These are phyloP conservation scores for Galeopterus variegatus DNA, from an alignment of 2,113 vertebrate genomes.

Conservation along the genomic window DNA sequence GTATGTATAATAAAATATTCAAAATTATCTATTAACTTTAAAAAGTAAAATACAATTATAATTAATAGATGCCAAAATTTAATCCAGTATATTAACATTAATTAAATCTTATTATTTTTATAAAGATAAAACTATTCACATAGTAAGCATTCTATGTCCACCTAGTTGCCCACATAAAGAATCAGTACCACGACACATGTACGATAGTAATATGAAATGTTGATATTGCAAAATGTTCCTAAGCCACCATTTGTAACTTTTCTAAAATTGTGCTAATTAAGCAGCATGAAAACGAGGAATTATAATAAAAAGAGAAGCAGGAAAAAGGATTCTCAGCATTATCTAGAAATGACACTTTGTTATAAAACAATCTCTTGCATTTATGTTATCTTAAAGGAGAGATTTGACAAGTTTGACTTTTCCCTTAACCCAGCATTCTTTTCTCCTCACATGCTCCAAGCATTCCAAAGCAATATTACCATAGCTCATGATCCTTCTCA, in stretches of 20 bases:
- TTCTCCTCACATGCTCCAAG: background rate
- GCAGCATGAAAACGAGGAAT: background rate
- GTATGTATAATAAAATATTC: background rate
- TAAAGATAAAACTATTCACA: background rate
- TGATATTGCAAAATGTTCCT: background rate
- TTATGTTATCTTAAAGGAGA: background rate
- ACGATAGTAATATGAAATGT: background rate
- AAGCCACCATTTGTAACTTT: background rate
- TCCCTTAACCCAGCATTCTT: background rate
- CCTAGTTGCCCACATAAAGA: background rate
- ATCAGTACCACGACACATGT: background rate
- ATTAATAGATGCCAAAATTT: slow-evolving; percentile 21
- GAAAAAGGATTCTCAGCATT: background rate
- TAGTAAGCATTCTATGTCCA: background rate
- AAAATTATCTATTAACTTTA: slow-evolving; percentile 30
- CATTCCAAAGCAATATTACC: background rate
- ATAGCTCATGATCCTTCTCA: background rate
- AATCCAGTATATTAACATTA: background rate
- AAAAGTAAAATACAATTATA: slow-evolving; percentile 40
- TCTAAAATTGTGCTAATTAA: slow-evolving; percentile 2
- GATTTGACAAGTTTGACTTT: background rate
- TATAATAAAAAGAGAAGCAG: background rate
- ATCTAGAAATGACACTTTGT: background rate
- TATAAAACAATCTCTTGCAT: background rate
- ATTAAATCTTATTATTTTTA: slow-evolving; percentile 6